Evolutionary conservation across 1,140 invertebrate species (phyloP), one percentile per base, ranked within the genome.

Genomic region (Heliothis subflexa): DNA sequence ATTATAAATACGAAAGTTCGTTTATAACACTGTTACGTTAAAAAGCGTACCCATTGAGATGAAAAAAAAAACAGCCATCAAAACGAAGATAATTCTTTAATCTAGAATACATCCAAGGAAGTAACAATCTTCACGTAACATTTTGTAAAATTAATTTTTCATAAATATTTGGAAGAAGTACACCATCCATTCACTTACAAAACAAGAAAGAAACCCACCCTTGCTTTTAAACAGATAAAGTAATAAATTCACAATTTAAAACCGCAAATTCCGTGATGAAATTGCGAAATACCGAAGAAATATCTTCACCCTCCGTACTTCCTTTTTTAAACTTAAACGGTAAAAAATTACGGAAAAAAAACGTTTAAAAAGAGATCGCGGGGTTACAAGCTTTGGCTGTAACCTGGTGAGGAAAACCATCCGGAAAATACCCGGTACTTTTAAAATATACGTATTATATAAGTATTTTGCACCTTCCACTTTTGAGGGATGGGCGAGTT

Each of bases 381-480:
- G 70, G 71, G 71, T 59, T 40, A 59, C 45, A 12, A 12, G 64
- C n/a, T n/a, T 68, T 50, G 50, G 3, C 18, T 3, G 57, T 33
- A 49, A 16, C 45, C 52, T 45, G 55, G 21, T 13, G 14, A 28
- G 71, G 70, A 73, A 45, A 73, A 59, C 33, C 33, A 33, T 45
- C 11, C 55, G 54, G 66, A 52, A 73, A 73, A 73, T 59, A 33
- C 40, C 33, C 71, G 16, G 28, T n/a, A 73, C 71, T 73, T 73
- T 73, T 73, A 73, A 73, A 73, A 57, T 59, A 16, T 73, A 59
- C 16, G 64, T 68, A 21, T 73, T 73, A 57, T 59, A 25, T 52
- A 70, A 73, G 71, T 59, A 59, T 59, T 73, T 73, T 59, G 71
- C 71, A 73, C 71, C 54, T 73, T 73, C 54, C 7, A 14, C 54